Evolutionary conservation across 2,797 vertebrate species (phyloP), one percentile per base, ranked within the genome.

Genomic region (Falco concolor): DNA sequence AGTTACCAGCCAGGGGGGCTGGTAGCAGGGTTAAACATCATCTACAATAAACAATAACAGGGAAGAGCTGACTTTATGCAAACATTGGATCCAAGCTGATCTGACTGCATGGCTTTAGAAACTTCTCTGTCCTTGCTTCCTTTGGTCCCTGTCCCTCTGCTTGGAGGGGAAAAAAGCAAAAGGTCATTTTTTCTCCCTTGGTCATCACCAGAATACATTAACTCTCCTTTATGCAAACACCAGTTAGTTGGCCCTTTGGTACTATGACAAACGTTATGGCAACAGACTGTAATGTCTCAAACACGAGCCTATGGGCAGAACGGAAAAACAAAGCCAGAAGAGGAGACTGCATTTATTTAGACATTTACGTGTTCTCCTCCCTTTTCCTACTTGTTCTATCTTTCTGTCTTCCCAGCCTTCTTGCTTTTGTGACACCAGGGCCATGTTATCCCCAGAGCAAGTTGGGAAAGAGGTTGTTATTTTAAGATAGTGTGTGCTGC

Each of bases 211-310:
- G 68, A 60, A 67, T 27, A 18, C 9, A 49, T 84, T 69, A 93
- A 83, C 25, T 77, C 6, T 8, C 10, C 38, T 77, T 64, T 34
- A 52, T 57, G 70, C 49, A 50, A 93, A 52, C 9, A n/a, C 40
- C 44, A 73, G 28, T 56, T 79, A 91, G 49, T 38, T 93, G 72
- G 63, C n/a, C 23, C 67, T 73, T 53, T 80, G 72, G 45, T 94
- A 91, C 80, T 47, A 84, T 77, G 74, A 84, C n/a, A 91, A 89
- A 40, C 54, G 47, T 87, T 82, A 87, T 9, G 14, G 81, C 64
- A 95, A 74, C 90, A 92, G 77, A 90, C 75, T 89, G 83, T 83
- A 79, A 95, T 75, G 75, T 92, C 93, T 95, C 84, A 90, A 93
- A 95, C 86, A 87, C 2, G 25, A 77, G n/a, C 30, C 53, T 68